Conservation (phyloP, 2,888 invertebrate species). For the Spodoptera littoralis region DNA sequence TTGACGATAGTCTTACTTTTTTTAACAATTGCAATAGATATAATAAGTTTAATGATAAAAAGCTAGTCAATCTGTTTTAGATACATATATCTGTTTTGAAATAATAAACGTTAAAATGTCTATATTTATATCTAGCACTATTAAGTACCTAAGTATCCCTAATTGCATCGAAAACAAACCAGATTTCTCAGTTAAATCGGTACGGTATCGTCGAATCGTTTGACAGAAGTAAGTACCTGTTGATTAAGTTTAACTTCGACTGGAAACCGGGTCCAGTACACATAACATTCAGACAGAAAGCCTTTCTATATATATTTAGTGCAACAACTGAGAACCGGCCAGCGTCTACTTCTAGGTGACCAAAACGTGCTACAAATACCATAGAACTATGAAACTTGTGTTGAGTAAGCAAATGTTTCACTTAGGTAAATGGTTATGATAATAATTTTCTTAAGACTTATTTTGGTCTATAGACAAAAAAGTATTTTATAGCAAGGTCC, state of each 20-base stretch:
- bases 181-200: conserved; percentile 14
- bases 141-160: not conserved
- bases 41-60: too few relatives aligned
- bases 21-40: too few relatives aligned
- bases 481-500: too few relatives aligned
- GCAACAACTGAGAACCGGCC: conserved; percentile 73
- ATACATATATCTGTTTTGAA: too few relatives aligned
- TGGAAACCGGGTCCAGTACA: conserved; percentile 65
- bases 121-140: too few relatives aligned
- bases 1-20: too few relatives aligned
- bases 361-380: conserved; percentile 65
- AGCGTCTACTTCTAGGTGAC: conserved; percentile 73
- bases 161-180: conserved; percentile 32
- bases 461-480: too few relatives aligned
- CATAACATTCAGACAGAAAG: conserved; percentile 68
- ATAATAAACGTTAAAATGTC: too few relatives aligned
- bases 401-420: conserved; percentile 7
- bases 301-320: conserved; percentile 69
- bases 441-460: too few relatives aligned
- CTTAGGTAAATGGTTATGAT: not conserved
- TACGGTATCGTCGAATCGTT: conserved; percentile 47
- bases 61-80: too few relatives aligned
- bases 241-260: conserved; percentile 63
- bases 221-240: conserved; percentile 59
- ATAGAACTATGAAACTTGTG: conserved; percentile 66